Evolutionary conservation across 1,140 invertebrate genomes (phyloP).

Genomic region (Pachypeltis micranthus): DNA sequence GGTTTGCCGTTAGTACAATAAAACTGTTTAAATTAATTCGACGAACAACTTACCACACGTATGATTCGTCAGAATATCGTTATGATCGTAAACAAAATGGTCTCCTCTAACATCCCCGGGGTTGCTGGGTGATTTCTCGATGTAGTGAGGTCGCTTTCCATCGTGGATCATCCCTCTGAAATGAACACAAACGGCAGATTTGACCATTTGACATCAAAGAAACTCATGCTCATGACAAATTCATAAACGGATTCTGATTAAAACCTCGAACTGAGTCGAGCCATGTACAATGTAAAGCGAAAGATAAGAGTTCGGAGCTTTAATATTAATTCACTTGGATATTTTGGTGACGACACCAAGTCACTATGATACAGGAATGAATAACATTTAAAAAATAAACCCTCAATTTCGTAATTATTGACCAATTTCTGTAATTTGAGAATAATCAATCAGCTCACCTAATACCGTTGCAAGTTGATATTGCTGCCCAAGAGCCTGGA

Average conservation of each 20-base stretch:
- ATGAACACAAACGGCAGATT: constrained; percentile 1
- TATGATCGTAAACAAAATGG: constrained; percentile 58
- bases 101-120: constrained; percentile 25
- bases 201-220: too few species aligned
- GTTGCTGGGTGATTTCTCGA: constrained; percentile 40
- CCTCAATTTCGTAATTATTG: neutral
- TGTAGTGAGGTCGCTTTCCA: constrained; percentile 60
- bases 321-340: neutral
- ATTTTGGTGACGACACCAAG: neutral
- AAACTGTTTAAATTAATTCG: too few species aligned
- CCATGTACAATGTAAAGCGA: neutral
- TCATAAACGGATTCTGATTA: too few species aligned
- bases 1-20: too few species aligned
- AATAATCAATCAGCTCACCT: too few species aligned
- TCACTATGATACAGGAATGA: neutral
- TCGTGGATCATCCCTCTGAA: constrained; percentile 68
- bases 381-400: neutral
- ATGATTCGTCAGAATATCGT: constrained; percentile 50
- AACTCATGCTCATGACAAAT: too few species aligned
- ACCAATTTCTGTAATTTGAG: constrained; percentile 18
- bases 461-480: constrained; percentile 73
- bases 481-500: constrained; percentile 62
- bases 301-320: neutral
- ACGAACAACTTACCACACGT: constrained; percentile 48
- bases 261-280: too few species aligned